A percentile compares a stretch with the other conserved stretches of the same genome.
These are phyloP conservation scores for Agonopterix alstromeriana DNA, from an alignment of 2,888 invertebrate species.

Conservation along the genomic window DNA sequence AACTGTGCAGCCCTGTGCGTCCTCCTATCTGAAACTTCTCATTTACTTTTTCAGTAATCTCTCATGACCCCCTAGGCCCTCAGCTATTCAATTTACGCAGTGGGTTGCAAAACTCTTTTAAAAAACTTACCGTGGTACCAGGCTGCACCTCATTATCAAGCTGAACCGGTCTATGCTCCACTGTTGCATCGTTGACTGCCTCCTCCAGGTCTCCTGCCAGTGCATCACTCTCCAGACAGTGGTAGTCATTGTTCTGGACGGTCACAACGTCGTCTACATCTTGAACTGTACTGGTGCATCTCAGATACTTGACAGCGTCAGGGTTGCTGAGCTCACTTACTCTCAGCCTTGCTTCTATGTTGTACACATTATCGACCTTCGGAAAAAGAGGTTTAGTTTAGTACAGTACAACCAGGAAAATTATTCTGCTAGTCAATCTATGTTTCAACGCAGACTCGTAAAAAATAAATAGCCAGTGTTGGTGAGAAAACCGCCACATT, in stretches of 20 bases:
- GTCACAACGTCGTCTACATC: conserved; percentile 30
- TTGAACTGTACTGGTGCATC: conserved; percentile 43
- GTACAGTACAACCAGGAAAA: no score
- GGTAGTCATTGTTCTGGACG: conserved; percentile 29
- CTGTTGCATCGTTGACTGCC: conserved; percentile 12
- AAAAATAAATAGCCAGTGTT: no score
- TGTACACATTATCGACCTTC: conserved; percentile 23
- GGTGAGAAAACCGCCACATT: no score
- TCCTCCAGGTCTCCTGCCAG: conserved; percentile 11
- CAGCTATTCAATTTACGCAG: no score
- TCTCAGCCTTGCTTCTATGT: conserved; percentile 42
- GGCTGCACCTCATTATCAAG: conserved; percentile 59
- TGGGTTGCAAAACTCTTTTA: background rate
- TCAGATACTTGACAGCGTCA: conserved; percentile 31
- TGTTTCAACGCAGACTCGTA: no score
- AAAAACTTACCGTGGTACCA: conserved; percentile 38
- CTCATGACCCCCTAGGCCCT: no score
- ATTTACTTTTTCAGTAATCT: no score
- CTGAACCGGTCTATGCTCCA: conserved; percentile 31
- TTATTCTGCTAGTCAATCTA: no score
- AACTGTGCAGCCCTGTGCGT: no score
- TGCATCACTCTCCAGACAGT: conserved; percentile 30
- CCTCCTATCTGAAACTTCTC: no score
- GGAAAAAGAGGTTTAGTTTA: no score
- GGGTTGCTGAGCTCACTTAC: conserved; percentile 31